phyloP scores from a whole-genome alignment of 2,888 invertebrate species.

The Diploptera punctata region DNA sequence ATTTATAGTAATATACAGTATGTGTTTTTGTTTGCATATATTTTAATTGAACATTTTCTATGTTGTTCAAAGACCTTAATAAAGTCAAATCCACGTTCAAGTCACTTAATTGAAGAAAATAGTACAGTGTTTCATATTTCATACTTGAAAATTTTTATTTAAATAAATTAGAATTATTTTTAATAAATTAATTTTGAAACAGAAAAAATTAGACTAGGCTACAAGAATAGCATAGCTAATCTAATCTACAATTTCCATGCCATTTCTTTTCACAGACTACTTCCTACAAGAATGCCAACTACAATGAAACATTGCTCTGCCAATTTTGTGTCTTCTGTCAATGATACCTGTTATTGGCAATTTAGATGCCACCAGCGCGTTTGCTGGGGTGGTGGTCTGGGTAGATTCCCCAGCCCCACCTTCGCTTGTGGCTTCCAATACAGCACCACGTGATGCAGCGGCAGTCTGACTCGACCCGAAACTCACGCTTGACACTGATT shows the following conservation, averaged over 20 bases:
- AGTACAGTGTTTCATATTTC: no score
- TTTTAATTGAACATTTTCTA: no score
- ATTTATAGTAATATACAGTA: no score
- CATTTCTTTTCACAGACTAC: slow-evolving; percentile 13
- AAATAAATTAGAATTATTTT: no score
- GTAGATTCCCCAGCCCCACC: slow-evolving; percentile 38
- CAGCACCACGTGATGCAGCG: slow-evolving; percentile 17
- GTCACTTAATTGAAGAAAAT: no score
- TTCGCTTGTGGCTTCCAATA: slow-evolving; percentile 40
- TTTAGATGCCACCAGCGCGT: slow-evolving; percentile 26
- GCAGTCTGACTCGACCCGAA: slow-evolving; percentile 44
- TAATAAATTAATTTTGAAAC: no score
- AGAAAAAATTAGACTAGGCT: neutral
- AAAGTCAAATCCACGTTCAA: no score
- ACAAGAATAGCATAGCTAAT: neutral
- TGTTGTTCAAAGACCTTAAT: no score
- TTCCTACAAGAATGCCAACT: slow-evolving; percentile 24
- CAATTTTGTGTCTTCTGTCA: neutral
- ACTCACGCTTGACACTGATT: slow-evolving; percentile 47
- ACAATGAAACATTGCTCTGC: slow-evolving; percentile 3
- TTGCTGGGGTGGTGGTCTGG: slow-evolving; percentile 40
- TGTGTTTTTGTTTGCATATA: no score
- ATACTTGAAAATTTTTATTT: no score
- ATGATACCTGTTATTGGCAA: slow-evolving; percentile 39
- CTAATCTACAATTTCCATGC: slow-evolving; percentile 4